phyloP scores from a whole-genome alignment of 2,888 invertebrate genomes.

The Yponomeuta cagnagella region DNA sequence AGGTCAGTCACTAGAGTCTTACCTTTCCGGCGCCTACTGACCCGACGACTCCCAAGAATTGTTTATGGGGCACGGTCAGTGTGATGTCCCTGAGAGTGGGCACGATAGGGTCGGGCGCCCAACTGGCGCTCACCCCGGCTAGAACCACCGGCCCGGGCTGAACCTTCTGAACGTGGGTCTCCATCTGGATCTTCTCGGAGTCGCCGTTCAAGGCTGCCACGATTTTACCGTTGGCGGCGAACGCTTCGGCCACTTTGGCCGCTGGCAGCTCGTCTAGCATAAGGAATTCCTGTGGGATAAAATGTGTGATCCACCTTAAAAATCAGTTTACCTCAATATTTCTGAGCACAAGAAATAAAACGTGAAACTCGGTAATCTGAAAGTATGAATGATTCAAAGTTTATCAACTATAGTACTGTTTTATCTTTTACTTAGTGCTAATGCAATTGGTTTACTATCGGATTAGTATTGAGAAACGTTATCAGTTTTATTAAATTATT shows the following conservation, averaged over 20 bases:
- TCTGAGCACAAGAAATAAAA: too few species aligned
- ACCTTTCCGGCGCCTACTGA: constrained; percentile 87
- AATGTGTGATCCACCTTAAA: constrained; percentile 17
- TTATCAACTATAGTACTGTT: too few species aligned
- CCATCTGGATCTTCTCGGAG: constrained; percentile 38
- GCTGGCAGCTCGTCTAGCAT: constrained; percentile 54
- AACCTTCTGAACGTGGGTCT: constrained; percentile 34
- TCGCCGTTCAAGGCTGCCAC: constrained; percentile 35
- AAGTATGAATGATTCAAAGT: too few species aligned
- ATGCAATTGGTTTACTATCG: too few species aligned
- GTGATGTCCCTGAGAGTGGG: constrained; percentile 73
- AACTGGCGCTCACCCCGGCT: constrained; percentile 58
- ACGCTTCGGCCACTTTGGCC: constrained; percentile 34
- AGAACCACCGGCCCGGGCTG: constrained; percentile 44
- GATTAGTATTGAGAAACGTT: too few species aligned
- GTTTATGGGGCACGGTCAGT: constrained; percentile 69
- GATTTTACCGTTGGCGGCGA: constrained; percentile 28
- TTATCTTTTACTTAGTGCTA: too few species aligned
- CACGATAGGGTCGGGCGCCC: constrained; percentile 62
- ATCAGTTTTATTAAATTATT: too few species aligned
- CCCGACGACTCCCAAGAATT: constrained; percentile 81
- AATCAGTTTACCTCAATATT: too few species aligned
- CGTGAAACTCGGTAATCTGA: too few species aligned
- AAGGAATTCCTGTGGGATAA: constrained; percentile 51
- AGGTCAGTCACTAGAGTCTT: constrained; percentile 16